Evolutionary conservation across 2,888 invertebrate genomes (phyloP), one percentile per base, ranked within the genome.

Genomic region (Pseudococcus jackbeardsleyi): DNA sequence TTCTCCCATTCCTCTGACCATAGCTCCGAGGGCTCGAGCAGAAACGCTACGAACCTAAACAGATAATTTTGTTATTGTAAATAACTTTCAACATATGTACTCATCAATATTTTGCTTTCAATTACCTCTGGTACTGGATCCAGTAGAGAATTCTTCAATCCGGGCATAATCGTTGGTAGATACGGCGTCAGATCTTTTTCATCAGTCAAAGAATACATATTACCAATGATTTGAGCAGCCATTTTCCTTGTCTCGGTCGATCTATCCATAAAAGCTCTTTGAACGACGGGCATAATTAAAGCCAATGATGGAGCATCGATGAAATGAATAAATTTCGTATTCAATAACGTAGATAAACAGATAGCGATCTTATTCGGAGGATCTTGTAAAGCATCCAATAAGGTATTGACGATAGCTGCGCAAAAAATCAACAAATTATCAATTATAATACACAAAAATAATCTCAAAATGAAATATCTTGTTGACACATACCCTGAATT

Each of bases 161-260:
- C 99, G 0, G 99, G 99, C 89, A 99, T 98, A 90, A 99, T 98
- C 85, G 96, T 97, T 0, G 98, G 97, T 91, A 99, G 93, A 92
- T 99, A 99, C 0, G 99, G 99, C 90, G 96, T 95, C 89, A 99
- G 93, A 92, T 99, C 99, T 93, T 99, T 99, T 92, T 99, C 98
- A 92, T 99, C 99, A 0, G 99, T 99, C 82, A 99, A 93, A 0
- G 98, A 98, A 92, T 99, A 99, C 98, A 99, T 99, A 92, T 99
- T 99, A 89, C 99, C 99, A 90, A 99, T 99, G 91, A 99, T 99
- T 93, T 99, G 99, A 4, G 99, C 98, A 0, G 99, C 98, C 98
- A 99, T 99, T 93, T 99, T 98, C 90, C 99, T 94, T 0, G 98
- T 99, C 93, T 99, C 99, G 0, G 99, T 99, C 85, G 98, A 97